A percentile compares a stretch with the other conserved stretches of the same genome.
phyloP scores from a whole-genome alignment of 2,888 invertebrate species.

The Ormyrus labotus region DNA sequence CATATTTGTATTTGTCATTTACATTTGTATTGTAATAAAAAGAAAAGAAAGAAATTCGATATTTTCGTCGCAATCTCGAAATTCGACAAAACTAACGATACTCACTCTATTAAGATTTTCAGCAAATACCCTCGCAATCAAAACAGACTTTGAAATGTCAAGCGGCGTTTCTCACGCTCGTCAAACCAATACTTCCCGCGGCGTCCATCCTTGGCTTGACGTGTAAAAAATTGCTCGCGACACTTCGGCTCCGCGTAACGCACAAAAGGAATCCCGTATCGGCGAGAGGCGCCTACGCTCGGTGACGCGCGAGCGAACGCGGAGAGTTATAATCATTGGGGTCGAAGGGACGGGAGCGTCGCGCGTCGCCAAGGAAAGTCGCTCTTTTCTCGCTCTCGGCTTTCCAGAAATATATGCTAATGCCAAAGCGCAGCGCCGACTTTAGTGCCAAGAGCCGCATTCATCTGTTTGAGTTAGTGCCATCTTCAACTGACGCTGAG shows the following conservation, averaged over 20 bases:
- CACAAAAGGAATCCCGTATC: not conserved
- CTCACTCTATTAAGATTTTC: too few relatives aligned
- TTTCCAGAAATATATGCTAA: constrained; percentile 60
- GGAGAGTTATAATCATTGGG: constrained; percentile 70
- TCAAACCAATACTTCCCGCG: constrained; percentile 18
- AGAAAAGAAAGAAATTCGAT: too few relatives aligned
- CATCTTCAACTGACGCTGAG: constrained; percentile 55
- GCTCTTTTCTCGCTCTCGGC: constrained; percentile 51
- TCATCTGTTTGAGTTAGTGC: constrained; percentile 63
- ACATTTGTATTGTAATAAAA: too few relatives aligned
- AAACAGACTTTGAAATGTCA: not conserved
- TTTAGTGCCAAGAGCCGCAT: constrained; percentile 55
- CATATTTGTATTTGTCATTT: too few relatives aligned
- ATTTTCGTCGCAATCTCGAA: too few relatives aligned
- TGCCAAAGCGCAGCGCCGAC: constrained; percentile 50
- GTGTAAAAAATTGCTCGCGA: not conserved
- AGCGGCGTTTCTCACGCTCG: not conserved
- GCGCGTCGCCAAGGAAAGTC: constrained; percentile 48
- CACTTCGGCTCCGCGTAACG: not conserved
- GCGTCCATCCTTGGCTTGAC: not conserved
- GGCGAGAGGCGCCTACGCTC: not conserved
- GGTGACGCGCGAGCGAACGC: not conserved
- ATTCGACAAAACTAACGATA: too few relatives aligned
- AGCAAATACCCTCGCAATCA: too few relatives aligned
- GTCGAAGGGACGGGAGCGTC: constrained; percentile 59